phyloP scores from a whole-genome alignment of 1,140 invertebrate genomes.

The Orius laevigatus region DNA sequence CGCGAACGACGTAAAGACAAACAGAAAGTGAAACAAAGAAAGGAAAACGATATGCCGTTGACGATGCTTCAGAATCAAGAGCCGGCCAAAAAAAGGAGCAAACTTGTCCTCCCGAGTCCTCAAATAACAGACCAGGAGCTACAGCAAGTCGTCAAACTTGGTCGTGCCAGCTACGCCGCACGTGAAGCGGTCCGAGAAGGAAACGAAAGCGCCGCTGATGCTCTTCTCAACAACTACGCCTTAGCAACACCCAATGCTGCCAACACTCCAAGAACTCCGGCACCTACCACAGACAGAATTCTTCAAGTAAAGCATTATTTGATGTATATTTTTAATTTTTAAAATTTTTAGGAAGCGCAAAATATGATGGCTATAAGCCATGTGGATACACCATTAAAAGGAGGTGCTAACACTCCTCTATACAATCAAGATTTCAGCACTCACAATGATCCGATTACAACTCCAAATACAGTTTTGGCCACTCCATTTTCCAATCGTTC shows the following conservation, averaged over 20 bases:
- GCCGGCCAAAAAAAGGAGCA: constrained; percentile 83
- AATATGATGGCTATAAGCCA: constrained; percentile 96
- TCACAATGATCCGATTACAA: constrained; percentile 52
- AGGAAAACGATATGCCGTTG: constrained; percentile 90
- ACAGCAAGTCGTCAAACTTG: constrained; percentile 91
- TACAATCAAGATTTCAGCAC: constrained; percentile 76
- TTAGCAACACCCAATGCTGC: constrained; percentile 50
- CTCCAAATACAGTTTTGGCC: constrained; percentile 86
- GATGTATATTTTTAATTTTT: too few relatives aligned
- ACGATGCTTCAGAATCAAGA: constrained; percentile 81
- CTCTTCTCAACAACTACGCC: constrained; percentile 81
- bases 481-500: constrained; percentile 69
- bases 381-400: constrained; percentile 93
- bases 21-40: constrained; percentile 80
- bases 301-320: constrained; percentile 37
- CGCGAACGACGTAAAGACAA: constrained; percentile 77
- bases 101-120: constrained; percentile 87
- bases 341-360: constrained; percentile 96
- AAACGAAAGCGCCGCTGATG: constrained; percentile 61
- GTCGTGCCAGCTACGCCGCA: constrained; percentile 84
- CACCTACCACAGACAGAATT: constrained; percentile 49
- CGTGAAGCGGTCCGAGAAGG: constrained; percentile 78
- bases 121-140: constrained; percentile 89
- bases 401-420: constrained; percentile 86
- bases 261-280: constrained; percentile 77